phyloP scores from a whole-genome alignment of 2,113 vertebrate genomes.

The Pelmatolapia mariae region DNA sequence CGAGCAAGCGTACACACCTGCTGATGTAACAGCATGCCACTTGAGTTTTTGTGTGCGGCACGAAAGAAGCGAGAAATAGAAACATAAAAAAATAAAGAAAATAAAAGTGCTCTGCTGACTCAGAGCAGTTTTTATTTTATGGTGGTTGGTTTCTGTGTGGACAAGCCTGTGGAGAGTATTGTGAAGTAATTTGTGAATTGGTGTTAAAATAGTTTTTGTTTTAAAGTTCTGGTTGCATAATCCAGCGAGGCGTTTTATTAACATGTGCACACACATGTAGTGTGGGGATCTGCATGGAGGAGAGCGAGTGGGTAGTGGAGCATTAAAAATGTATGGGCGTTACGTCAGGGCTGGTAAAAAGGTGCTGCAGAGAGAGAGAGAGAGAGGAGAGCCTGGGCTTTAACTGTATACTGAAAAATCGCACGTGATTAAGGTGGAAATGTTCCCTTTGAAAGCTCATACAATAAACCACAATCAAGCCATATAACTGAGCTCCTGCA shows the following conservation, averaged over 20 bases:
- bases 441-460: background rate
- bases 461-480: background rate
- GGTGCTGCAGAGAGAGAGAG: constrained; percentile 30
- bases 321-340: constrained; percentile 65
- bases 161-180: background rate
- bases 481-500: background rate
- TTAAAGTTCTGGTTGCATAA: background rate
- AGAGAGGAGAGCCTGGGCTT: constrained; percentile 2
- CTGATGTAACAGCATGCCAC: background rate
- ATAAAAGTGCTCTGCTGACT: constrained; percentile 24
- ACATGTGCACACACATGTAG: background rate
- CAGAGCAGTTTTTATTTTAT: constrained; percentile 16
- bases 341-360: constrained; percentile 52
- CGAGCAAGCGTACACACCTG: background rate
- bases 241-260: background rate
- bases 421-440: background rate
- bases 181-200: background rate
- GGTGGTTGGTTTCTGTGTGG: background rate
- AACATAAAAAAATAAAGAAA: background rate
- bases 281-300: background rate
- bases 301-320: background rate
- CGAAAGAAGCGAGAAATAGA: background rate
- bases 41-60: background rate
- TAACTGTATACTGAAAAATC: background rate
- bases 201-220: background rate